phyloP scores from a whole-genome alignment of 2,888 invertebrate species.

The Drosophila setosimentum region DNA sequence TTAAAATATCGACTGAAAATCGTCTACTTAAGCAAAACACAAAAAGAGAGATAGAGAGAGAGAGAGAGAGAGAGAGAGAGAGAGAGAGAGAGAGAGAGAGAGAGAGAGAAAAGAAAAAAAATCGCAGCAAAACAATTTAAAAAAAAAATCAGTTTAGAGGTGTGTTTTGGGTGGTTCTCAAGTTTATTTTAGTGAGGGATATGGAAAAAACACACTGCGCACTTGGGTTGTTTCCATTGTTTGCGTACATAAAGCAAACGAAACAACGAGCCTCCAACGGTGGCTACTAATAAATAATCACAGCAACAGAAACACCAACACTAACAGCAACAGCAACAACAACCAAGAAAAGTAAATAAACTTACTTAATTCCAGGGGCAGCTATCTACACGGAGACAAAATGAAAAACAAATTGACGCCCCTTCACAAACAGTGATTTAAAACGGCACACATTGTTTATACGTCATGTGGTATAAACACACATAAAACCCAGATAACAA shows the following conservation, averaged over 20 bases:
- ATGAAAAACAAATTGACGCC: constrained; percentile 34
- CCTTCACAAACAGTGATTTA: constrained; percentile 2
- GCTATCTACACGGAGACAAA: constrained; percentile 45
- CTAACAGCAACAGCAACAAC: background rate
- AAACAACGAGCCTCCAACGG: constrained; percentile 52
- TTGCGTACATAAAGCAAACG: constrained; percentile 7
- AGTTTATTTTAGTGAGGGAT: background rate
- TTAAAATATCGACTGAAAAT: constrained; percentile 48
- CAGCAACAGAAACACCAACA: constrained; percentile 2
- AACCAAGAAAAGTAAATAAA: constrained; percentile 27
- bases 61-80: background rate
- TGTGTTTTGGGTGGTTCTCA: constrained; percentile 4
- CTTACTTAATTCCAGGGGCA: constrained; percentile 37
- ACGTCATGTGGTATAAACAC: constrained; percentile 26
- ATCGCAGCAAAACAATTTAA: constrained; percentile 5
- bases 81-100: background rate
- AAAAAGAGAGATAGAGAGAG: background rate
- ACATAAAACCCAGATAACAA: background rate
- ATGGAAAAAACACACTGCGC: constrained; percentile 27
- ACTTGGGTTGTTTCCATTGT: constrained; percentile 58
- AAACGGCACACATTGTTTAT: constrained; percentile 16
- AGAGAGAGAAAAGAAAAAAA: background rate
- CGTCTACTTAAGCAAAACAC: constrained; percentile 48
- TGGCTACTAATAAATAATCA: constrained; percentile 7
- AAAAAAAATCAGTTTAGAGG: constrained; percentile 1